These are phyloP conservation scores for Saimiri boliviensis DNA, from an alignment of 2,113 vertebrate species.

Conservation along the genomic window DNA sequence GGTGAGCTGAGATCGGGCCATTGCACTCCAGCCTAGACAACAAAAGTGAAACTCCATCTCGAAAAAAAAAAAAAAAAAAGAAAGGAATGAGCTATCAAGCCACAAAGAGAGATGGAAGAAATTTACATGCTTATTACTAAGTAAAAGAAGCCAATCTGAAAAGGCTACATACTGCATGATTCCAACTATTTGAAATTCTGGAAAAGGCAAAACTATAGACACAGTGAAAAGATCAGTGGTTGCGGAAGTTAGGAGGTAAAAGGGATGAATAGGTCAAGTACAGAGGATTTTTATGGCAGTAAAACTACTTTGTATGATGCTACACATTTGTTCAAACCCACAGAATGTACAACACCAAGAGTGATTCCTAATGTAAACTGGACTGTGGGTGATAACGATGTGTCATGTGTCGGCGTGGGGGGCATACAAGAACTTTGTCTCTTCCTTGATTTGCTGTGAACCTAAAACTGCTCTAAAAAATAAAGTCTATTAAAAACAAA, in stretches of 20 bases:
- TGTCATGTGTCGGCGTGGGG: not conserved
- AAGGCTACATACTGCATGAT: not conserved
- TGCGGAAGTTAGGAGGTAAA: not conserved
- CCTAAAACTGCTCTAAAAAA: not conserved
- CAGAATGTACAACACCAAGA: no score
- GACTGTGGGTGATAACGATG: fast-evolving
- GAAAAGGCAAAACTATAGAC: not conserved
- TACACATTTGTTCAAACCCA: not conserved
- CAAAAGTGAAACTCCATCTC: no score
- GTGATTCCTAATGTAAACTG: not conserved
- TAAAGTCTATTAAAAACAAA: not conserved
- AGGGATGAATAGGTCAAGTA: not conserved
- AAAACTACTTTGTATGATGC: not conserved
- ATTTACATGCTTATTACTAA: not conserved
- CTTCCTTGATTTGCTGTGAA: not conserved
- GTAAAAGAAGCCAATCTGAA: not conserved
- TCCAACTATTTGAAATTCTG: not conserved
- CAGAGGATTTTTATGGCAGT: not conserved
- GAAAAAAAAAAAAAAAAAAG: not conserved
- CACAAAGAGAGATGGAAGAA: not conserved
- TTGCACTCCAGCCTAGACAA: no score
- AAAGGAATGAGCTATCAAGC: not conserved
- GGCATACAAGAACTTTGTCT: not conserved
- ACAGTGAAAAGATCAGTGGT: not conserved
- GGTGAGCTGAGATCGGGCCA: no score